Percentiles rank a stretch among this genome's conserved stretches.
These are phyloP conservation scores for Calephelis nemesis DNA, from an alignment of 1,140 invertebrate genomes.

Conservation along the genomic window DNA sequence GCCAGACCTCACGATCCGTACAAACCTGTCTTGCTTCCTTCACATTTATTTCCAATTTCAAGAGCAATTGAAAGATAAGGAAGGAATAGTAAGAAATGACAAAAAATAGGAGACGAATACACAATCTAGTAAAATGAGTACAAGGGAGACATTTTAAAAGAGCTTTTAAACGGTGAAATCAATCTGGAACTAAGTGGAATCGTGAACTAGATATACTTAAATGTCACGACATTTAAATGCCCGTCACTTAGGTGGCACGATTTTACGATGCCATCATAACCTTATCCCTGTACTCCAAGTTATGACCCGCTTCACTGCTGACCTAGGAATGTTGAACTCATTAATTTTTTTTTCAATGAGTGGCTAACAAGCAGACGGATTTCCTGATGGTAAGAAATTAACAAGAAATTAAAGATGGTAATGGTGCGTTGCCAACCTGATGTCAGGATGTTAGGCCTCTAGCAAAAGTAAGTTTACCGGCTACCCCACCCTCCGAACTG, in stretches of 20 bases:
- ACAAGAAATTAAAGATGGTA: too few species aligned
- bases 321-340: constrained; percentile 49
- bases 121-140: not conserved
- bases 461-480: too few species aligned
- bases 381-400: too few species aligned
- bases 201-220: constrained; percentile 37
- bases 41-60: too few species aligned
- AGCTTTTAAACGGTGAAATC: constrained; percentile 11
- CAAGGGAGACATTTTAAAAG: constrained; percentile 9
- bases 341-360: constrained; percentile 14
- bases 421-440: too few species aligned
- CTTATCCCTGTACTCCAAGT: constrained; percentile 47
- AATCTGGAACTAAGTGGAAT: constrained; percentile 31
- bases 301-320: constrained; percentile 40
- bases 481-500: too few species aligned
- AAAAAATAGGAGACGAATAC: not conserved
- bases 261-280: constrained; percentile 55
- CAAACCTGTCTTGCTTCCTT: too few species aligned
- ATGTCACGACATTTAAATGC: constrained; percentile 47
- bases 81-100: not conserved
- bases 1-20: too few species aligned
- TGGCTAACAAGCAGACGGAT: too few species aligned
- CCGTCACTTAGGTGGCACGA: constrained; percentile 41
- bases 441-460: too few species aligned
- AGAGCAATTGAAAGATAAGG: not conserved